Evolutionary conservation across 1,140 invertebrate genomes (phyloP), one percentile per base, ranked within the genome.

Genomic region (Eufriesea mexicana): DNA sequence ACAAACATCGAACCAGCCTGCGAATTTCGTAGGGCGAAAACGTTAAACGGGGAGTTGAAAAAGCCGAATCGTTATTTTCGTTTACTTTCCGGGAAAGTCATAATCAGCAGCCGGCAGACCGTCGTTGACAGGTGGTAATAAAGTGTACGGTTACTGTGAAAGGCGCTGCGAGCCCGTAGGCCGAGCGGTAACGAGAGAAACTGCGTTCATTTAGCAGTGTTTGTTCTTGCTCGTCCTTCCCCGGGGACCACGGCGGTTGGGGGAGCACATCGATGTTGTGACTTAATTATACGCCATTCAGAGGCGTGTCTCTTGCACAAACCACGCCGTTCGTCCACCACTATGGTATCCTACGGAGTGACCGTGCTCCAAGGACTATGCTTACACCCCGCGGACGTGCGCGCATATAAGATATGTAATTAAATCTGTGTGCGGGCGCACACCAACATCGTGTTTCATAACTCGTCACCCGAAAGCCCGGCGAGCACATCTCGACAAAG

Each of bases 211-310:
- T 93, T 93, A 85, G 89, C 86, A 86, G 82, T 91, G 91, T 93
- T 93, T 93, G 92, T 93, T 93, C 92, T 90, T 91, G 89, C 87
- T 74, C 81, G 83, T 88, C 81, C 86, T 85, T 92, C 85, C 91
- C 91, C 70, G 64, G 84, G 90, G 91, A 84, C 57, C 75, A 85
- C 79, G 71, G 35, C 66, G 59, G 83, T 70, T 49, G 72, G 84
- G 79, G 79, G 71, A 86, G 85, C 83, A 85, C 90, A 90, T 91
- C 91, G 89, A 90, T 89, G 92, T 91, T 92, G 89, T 89, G 92
- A 93, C 92, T 93, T 93, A 93, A 93, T 93, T 93, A 93, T 91
- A 92, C 90, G 89, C 91, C 89, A 92, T 93, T 93, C 92, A 93
- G 89, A 92, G 90, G 85, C 90, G 89, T 89, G 90, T 92, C 90